Evolutionary conservation across 1,140 invertebrate species (phyloP), one percentile per base, ranked within the genome.

Genomic region (Hypothenemus hampei): DNA sequence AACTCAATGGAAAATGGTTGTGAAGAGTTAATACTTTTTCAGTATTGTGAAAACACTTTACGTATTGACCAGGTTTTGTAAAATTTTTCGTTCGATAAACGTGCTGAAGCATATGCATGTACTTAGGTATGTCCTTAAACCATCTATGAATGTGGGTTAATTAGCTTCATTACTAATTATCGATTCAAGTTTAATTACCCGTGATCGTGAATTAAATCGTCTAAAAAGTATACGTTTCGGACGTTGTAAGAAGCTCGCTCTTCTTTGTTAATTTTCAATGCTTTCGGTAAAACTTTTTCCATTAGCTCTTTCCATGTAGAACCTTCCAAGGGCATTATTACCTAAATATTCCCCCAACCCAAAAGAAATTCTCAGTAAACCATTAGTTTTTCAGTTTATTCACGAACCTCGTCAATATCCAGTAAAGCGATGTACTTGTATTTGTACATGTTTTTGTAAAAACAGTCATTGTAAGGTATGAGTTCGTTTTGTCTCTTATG

Each of bases 401-500:
- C 31, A 18, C 43, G 39, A 22, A 97, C 86, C 71, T 97, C 93
- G 70, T 97, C 93, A 31, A 92, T 90, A 66, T 97, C 94, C 18
- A 97, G 73, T 10, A 97, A 73, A 0, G 88, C 89, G 23, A 97
- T 85, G 73, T 93, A 95, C 44, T 91, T 83, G 69, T 95, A 96
- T 31, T 83, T 77, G 68, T 94, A 93, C 73, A 94, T 81, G 68
- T 95, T 89, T 62, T 93, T 87, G 73, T 97, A 97, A 4, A 97
- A 77, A 66, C 94, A 97, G 69, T 97, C 94, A 72, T 97, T 97
- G 76, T 97, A 97, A 0, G 94, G 93, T 61, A 97, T 94, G 26
- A 97, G 77, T 71, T 97, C 93, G 71, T 96, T 94, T 66, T 96
- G 91, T 8, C 93, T 75, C 69, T 97, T 97, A 71, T 93, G 84